phyloP scores from a whole-genome alignment of 2,797 vertebrate genomes.

The Phoebastria nigripes region DNA sequence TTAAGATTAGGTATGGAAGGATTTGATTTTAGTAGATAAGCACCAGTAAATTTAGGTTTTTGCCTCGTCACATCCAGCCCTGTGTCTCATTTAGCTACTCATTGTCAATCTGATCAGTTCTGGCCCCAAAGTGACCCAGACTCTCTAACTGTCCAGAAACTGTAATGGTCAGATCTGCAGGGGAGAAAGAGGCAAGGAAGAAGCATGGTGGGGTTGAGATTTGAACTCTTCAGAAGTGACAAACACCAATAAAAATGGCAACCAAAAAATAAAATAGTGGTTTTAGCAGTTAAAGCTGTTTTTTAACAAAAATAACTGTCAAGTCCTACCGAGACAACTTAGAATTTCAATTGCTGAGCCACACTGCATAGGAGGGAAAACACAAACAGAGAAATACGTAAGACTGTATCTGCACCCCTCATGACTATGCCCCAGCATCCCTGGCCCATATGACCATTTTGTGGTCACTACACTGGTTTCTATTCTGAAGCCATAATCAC shows the following conservation, averaged over 20 bases:
- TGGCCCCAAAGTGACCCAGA: not conserved
- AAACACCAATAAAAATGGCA: not conserved
- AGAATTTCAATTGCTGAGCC: not conserved
- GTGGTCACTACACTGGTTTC: not conserved
- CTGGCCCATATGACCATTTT: not conserved
- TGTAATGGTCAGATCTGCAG: not conserved
- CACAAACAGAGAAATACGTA: not conserved
- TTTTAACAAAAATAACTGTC: not conserved
- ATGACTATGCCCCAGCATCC: not conserved
- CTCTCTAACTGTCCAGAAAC: not conserved
- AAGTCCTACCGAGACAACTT: not conserved
- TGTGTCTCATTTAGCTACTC: not conserved
- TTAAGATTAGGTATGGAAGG: not conserved
- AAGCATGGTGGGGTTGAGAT: not conserved
- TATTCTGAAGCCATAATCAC: not conserved
- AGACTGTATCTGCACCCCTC: not conserved
- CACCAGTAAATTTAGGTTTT: not conserved
- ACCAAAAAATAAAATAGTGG: not conserved
- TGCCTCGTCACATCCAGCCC: not conserved
- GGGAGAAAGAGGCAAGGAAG: not conserved
- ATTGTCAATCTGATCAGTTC: not conserved
- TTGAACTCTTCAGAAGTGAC: not conserved
- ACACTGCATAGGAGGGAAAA: not conserved
- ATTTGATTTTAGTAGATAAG: not conserved
- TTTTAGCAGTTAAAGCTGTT: not conserved